Evolutionary conservation across 2,888 invertebrate species (phyloP), one percentile per base, ranked within the genome.

Genomic region (Agriotes lineatus): DNA sequence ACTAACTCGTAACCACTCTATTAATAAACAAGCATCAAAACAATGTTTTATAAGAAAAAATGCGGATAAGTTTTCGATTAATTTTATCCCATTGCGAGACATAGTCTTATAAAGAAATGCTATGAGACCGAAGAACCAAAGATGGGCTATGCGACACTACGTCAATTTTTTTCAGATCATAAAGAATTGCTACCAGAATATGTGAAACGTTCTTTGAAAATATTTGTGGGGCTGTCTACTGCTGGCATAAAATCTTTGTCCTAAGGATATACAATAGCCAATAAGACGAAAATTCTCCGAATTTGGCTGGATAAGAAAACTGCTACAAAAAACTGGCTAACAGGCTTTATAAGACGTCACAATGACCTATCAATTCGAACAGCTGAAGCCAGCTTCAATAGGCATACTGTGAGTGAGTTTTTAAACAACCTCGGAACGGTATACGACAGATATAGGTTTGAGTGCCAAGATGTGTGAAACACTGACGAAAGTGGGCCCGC

Each of bases 271-370:
- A 9, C 33, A 33, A 33, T 7, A 6, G 33, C 33, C 9, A 33
- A 33, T 33, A 9, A 33, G 7, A 33, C 9, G 6, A 33, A 33
- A 33, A 33, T 33, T 7, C 33, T 9, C 9, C 33, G 9, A 33
- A 33, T 33, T 33, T 33, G 33, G 33, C 9, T 9, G 33, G 33
- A 33, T 33, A 33, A 33, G 33, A n/a, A n/a, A n/a, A n/a, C n/a
- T n/a, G n/a, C n/a, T n/a, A n/a, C n/a, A n/a, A n/a, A n/a, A n/a
- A n/a, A n/a, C n/a, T n/a, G n/a, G n/a, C n/a, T n/a, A n/a, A n/a
- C n/a, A n/a, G n/a, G n/a, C n/a, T n/a, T n/a, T 9, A 39, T 69
- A 52, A 45, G 61, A 30, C 48, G 62, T 44, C 66, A 74, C 69
- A 18, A 9, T 7, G 5, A 16, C 3, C 20, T 57, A 39, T 57